Conservation (phyloP, 1,140 invertebrate species). For the Hormaphis cornu region DNA sequence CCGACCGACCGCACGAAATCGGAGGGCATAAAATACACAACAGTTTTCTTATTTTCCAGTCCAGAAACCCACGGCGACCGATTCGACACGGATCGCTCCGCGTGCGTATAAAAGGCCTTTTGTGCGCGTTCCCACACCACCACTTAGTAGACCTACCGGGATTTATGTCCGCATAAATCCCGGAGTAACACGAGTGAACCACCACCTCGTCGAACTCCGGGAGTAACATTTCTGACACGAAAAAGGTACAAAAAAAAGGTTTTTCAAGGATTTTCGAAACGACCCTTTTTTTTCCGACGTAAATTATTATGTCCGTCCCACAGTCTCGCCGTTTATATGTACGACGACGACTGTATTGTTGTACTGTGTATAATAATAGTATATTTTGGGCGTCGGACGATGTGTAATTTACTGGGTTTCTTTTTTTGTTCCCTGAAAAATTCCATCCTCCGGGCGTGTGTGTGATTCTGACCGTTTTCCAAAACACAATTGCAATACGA, state of each 20-base stretch:
- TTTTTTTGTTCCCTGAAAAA: neutral
- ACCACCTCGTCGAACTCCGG: neutral
- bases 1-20: too few species aligned
- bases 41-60: neutral
- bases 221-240: slow-evolving; percentile 13
- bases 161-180: slow-evolving; percentile 8
- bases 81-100: slow-evolving; percentile 15
- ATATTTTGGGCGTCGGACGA: neutral
- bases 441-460: too few species aligned
- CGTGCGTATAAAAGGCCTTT: neutral
- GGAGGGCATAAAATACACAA: too few species aligned
- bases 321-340: too few species aligned
- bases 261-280: slow-evolving; percentile 14
- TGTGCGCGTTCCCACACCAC: neutral
- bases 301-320: too few species aligned
- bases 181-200: slow-evolving; percentile 20
- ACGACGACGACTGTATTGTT: slow-evolving; percentile 14
- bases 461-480: too few species aligned
- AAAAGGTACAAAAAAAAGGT: slow-evolving; percentile 17
- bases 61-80: slow-evolving; percentile 1
- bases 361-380: neutral
- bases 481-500: too few species aligned
- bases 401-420: slow-evolving; percentile 5
- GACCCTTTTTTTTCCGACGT: too few species aligned
- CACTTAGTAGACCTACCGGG: neutral